Percentiles rank a stretch among this genome's conserved stretches.
phyloP scores from a whole-genome alignment of 2,888 invertebrate genomes.

The Amphipoea oculea region DNA sequence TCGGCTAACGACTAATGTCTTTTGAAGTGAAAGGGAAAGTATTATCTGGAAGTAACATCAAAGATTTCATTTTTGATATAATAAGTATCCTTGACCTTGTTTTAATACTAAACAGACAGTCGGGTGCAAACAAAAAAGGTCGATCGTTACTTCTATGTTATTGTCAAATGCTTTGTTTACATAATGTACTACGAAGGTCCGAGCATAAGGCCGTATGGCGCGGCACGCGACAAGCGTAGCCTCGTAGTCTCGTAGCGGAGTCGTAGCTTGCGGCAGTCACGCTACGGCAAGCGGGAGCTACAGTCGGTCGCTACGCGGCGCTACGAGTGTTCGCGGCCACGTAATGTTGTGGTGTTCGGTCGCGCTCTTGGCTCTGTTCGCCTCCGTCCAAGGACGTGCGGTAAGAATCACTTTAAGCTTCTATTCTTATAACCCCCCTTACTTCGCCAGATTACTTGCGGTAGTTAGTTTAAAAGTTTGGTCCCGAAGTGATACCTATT shows the following conservation, averaged over 20 bases:
- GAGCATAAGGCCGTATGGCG: constrained; percentile 65
- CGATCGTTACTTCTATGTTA: constrained; percentile 78
- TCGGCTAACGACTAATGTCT: constrained; percentile 21
- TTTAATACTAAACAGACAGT: constrained; percentile 55
- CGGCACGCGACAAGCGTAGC: constrained; percentile 65
- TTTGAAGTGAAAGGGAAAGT: constrained; percentile 41
- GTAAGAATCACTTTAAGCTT: constrained; percentile 79
- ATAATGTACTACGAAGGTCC: constrained; percentile 81
- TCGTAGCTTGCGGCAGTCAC: constrained; percentile 87
- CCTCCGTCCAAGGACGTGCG: constrained; percentile 88
- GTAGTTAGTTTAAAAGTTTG: constrained; percentile 65
- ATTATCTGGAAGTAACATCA: constrained; percentile 43
- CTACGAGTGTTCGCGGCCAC: constrained; percentile 77
- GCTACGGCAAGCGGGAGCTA: constrained; percentile 79
- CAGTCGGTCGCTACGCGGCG: constrained; percentile 79
- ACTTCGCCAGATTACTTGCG: constrained; percentile 54
- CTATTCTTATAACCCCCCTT: constrained; percentile 48
- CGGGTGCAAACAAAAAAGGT: constrained; percentile 68
- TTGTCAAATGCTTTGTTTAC: constrained; percentile 87
- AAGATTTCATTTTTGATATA: constrained; percentile 57
- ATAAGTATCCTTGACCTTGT: constrained; percentile 63
- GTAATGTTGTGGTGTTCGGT: constrained; percentile 85
- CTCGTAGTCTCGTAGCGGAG: constrained; percentile 69
- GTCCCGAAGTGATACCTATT: constrained; percentile 35
- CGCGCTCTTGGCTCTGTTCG: constrained; percentile 84